phyloP scores from a whole-genome alignment of 64 coral and sea anemone genomes.

The Hydrozoanthus tunicans region DNA sequence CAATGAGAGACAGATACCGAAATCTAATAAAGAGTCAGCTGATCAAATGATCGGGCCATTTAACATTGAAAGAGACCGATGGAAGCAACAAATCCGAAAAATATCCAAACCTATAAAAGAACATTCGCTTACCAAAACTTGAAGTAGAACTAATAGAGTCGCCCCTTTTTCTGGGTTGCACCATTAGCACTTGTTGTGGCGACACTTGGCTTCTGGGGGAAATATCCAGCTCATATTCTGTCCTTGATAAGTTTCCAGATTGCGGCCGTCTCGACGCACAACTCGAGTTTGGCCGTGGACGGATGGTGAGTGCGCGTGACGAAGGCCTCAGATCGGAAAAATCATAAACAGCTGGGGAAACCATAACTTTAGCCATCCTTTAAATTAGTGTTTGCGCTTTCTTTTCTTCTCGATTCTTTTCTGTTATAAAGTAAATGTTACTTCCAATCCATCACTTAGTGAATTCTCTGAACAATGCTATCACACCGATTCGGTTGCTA shows the following conservation, averaged over 20 bases:
- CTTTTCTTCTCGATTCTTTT: not conserved
- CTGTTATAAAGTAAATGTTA: not conserved
- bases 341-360: slow-evolving; percentile 73
- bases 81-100: slow-evolving; percentile 1
- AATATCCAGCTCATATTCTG: slow-evolving; percentile 39
- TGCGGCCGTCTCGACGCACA: slow-evolving; percentile 46
- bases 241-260: slow-evolving; percentile 60
- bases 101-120: slow-evolving; percentile 2
- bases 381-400: not conserved
- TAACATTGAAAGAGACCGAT: not conserved
- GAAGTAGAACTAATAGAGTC: slow-evolving; percentile 50
- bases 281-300: slow-evolving; percentile 70
- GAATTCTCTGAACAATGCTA: not conserved
- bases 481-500: slow-evolving; percentile 11
- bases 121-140: slow-evolving; percentile 56
- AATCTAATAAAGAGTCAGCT: slow-evolving; percentile 1
- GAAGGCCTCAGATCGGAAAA: slow-evolving; percentile 80
- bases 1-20: not conserved
- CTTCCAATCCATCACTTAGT: not conserved
- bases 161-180: slow-evolving; percentile 41
- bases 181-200: slow-evolving; percentile 42
- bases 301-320: slow-evolving; percentile 75
- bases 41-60: not conserved
- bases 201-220: slow-evolving; percentile 62
- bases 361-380: slow-evolving; percentile 88